Evolutionary conservation across 2,888 invertebrate genomes (phyloP), one percentile per base, ranked within the genome.

Genomic region (Acanthosepion esculentum): DNA sequence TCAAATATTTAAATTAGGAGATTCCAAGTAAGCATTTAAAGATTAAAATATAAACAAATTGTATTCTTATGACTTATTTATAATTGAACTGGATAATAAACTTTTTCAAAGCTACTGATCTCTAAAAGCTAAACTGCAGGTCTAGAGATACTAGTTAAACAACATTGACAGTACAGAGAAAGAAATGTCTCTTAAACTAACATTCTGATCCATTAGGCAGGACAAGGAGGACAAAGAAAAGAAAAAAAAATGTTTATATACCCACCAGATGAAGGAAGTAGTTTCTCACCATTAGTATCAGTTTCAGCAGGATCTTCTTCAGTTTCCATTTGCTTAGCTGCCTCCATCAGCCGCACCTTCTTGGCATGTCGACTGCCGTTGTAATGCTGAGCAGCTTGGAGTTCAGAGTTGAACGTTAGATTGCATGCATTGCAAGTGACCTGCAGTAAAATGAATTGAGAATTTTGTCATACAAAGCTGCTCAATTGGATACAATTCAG

Each of bases 371-470:
- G 55, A 53, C 33, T 55, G 53, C 94, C 59, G 33, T 48, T 94
- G 59, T 64, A 94, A n/a, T 94, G 94, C 20, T 94, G 94, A 55
- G 55, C 94, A 41, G 94, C 94, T 64, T 94, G 94, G 12, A 55
- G 48, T 41, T 94, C 59, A n/a, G 94, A 94, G 94, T 94, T 94
- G 33, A 94, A 94, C 20, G n/a, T 94, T 29, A 33, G 55, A 41
- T 55, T 33, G 55, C 94, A 94, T 23, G 33, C 48, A 59, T 48
- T 55, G 26, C 94, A 94, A 26, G 59, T 94, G 8, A 94, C 94
- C 94, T 94, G 59, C 29, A 50, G n/a, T 50, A 93, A 10, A 93
- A 8, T 78, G n/a, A 33, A 78, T 33, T n/a, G 0, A n/a, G n/a
- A 23, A 10, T 29, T 78, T 78, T n/a, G 29, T 78, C 10, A 29